Conservation (phyloP, 37 sponge, comb jelly and placozoan species). For the Geodia barretti region DNA sequence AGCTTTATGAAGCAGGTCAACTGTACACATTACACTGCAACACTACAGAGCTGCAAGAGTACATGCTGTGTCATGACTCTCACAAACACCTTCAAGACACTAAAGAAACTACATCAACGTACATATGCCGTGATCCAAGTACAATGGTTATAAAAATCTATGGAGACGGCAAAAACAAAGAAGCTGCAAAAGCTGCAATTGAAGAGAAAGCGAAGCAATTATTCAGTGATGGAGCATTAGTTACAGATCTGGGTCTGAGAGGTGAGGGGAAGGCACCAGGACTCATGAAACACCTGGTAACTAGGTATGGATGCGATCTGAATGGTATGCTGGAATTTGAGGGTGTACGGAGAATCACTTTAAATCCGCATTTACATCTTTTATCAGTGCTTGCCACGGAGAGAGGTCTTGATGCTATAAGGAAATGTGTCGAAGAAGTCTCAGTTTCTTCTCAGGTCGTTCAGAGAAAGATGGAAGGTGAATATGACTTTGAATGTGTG, state of each 20-base stretch:
- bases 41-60: constrained; percentile 7
- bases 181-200: constrained; percentile 1
- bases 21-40: constrained; percentile 30
- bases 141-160: constrained; percentile 39
- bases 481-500: constrained; percentile 26
- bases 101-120: constrained; percentile 9
- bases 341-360: constrained; percentile 27
- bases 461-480: not conserved
- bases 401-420: not conserved
- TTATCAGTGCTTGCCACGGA: constrained; percentile 39
- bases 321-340: not conserved
- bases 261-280: constrained; percentile 36
- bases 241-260: constrained; percentile 17
- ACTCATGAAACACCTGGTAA: constrained; percentile 56
- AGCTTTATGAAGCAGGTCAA: constrained; percentile 2
- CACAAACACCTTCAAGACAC: constrained; percentile 19
- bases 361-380: constrained; percentile 39
- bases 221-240: not conserved
- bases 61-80: not conserved
- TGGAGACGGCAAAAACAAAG: constrained; percentile 35
- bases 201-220: not conserved
- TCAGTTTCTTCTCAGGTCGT: not conserved
- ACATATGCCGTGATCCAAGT: not conserved
- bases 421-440: not conserved
- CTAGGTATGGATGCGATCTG: constrained; percentile 48